These are phyloP conservation scores for Pseudomyrmex sp. DNA, from an alignment of 1,140 invertebrate species.

Conservation along the genomic window DNA sequence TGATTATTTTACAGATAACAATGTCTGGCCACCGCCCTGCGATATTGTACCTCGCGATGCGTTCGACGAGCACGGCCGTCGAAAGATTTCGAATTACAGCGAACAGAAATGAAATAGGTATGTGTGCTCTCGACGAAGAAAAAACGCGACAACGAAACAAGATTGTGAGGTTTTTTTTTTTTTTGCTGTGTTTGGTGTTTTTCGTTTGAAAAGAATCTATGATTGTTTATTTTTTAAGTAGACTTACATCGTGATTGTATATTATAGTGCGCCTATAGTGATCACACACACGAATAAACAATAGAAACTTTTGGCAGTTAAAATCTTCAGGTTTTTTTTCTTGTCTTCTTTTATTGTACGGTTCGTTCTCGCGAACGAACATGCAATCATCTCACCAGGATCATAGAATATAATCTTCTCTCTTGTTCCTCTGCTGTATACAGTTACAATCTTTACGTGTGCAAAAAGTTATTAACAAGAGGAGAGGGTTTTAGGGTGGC, in stretches of 20 bases:
- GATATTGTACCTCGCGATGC: conserved; percentile 64
- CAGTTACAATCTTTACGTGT: conserved; percentile 43
- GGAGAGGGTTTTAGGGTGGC: background rate
- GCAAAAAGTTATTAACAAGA: conserved; percentile 66
- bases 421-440: conserved; percentile 17
- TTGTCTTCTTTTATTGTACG: conserved; percentile 47
- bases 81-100: background rate
- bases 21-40: conserved; percentile 73
- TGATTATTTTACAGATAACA: conserved; percentile 70
- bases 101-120: background rate
- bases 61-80: conserved; percentile 25
- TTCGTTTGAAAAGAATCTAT: conserved; percentile 11
- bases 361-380: conserved; percentile 2
- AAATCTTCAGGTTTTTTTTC: conserved; percentile 1
- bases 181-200: background rate
- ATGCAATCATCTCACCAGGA: conserved; percentile 5
- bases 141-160: background rate
- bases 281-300: conserved; percentile 55
- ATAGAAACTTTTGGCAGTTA: conserved; percentile 62
- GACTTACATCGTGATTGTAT: conserved; percentile 1
- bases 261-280: conserved; percentile 34
- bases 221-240: conserved; percentile 33
- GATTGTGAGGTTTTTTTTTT: background rate
- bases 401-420: background rate
- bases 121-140: background rate